phyloP scores from a whole-genome alignment of 2,888 invertebrate genomes.

The Andrena marginata region DNA sequence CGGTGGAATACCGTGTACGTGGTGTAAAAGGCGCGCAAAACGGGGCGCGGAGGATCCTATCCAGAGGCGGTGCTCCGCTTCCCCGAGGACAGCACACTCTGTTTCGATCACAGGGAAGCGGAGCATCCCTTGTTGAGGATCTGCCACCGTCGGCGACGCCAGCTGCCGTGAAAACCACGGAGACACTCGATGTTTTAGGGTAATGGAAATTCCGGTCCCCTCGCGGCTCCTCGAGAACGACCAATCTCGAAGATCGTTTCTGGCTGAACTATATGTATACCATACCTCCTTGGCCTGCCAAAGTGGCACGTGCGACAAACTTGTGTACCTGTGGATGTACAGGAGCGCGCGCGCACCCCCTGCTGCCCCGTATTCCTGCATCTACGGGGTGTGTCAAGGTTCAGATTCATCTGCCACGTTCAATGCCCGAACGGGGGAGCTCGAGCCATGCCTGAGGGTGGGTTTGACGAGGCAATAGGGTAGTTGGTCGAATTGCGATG shows the following conservation, averaged over 20 bases:
- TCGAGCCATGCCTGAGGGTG: too few relatives aligned
- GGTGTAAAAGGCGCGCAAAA: conserved; percentile 32
- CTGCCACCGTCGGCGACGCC: conserved; percentile 41
- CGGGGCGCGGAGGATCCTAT: conserved; percentile 3
- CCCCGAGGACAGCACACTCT: conserved; percentile 1
- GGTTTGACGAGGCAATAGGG: too few relatives aligned
- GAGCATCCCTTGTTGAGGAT: conserved; percentile 36
- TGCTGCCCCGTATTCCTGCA: background rate
- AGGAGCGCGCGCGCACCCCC: background rate
- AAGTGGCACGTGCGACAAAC: conserved; percentile 54
- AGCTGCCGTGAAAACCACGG: conserved; percentile 65
- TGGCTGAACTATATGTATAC: conserved; percentile 34
- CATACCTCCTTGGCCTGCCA: conserved; percentile 45
- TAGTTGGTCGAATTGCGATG: too few relatives aligned
- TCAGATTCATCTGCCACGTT: background rate
- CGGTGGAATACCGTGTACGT: background rate
- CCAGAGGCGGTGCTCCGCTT: conserved; percentile 34
- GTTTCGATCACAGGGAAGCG: conserved; percentile 44
- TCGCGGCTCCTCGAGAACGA: conserved; percentile 65
- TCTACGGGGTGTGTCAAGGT: conserved; percentile 14
- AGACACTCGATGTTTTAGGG: conserved; percentile 75
- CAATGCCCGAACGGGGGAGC: background rate
- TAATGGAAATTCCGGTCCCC: conserved; percentile 76
- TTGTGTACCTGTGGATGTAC: background rate
- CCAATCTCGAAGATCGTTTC: conserved; percentile 70